Conservation (phyloP, 2,797 vertebrate genomes). For the Fundulus diaphanus region DNA sequence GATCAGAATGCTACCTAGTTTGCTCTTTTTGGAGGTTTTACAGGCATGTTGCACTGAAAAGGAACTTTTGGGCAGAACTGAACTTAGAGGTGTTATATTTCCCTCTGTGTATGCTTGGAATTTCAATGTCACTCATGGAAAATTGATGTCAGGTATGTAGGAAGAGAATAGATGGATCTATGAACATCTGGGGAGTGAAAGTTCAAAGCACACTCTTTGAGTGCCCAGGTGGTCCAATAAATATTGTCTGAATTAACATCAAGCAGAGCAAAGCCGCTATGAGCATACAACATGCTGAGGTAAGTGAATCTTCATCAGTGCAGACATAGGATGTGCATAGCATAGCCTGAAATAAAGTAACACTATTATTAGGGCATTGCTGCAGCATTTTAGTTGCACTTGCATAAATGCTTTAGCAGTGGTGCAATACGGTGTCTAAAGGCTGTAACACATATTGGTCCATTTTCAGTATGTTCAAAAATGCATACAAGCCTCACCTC, state of each 20-base stretch:
- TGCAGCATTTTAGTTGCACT: not conserved
- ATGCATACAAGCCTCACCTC: not conserved
- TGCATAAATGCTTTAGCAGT: not conserved
- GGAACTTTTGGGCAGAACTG: too few species aligned
- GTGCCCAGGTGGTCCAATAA: not conserved
- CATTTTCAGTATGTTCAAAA: not conserved
- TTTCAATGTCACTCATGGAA: not conserved
- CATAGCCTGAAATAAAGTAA: not conserved
- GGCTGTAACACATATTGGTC: not conserved
- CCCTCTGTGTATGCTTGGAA: too few species aligned
- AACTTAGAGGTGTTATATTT: too few species aligned
- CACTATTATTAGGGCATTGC: not conserved
- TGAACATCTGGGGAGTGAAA: not conserved
- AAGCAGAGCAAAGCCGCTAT: not conserved
- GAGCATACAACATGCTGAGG: not conserved
- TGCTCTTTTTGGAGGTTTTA: too few species aligned
- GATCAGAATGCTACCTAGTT: too few species aligned
- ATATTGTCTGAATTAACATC: not conserved
- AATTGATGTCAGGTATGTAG: not conserved
- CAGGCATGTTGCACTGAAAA: too few species aligned
- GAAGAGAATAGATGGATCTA: not conserved
- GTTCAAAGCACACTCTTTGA: not conserved
- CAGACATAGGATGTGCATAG: not conserved
- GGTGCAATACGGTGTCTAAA: not conserved
- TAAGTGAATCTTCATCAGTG: not conserved